These are phyloP conservation scores for Mesoclemmys tuberculata DNA, from an alignment of 2,113 vertebrate genomes.

Conservation along the genomic window DNA sequence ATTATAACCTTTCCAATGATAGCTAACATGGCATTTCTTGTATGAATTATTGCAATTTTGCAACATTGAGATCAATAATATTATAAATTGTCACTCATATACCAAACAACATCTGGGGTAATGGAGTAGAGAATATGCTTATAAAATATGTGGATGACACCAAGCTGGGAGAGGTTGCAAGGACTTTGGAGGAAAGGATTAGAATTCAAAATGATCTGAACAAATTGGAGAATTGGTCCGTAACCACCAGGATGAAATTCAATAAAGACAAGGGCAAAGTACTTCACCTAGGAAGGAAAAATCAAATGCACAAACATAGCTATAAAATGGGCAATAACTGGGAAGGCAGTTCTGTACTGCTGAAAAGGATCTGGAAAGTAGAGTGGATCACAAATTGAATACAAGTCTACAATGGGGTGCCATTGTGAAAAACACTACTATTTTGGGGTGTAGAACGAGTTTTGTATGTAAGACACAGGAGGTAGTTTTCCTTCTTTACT, in stretches of 20 bases:
- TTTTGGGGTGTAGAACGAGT: neutral
- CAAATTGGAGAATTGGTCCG: too few relatives aligned
- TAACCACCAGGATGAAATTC: neutral
- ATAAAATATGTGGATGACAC: too few relatives aligned
- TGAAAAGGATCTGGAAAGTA: neutral
- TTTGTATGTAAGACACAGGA: neutral
- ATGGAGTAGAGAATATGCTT: too few relatives aligned
- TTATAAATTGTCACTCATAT: too few relatives aligned
- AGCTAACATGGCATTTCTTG: too few relatives aligned
- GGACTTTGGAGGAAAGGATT: too few relatives aligned
- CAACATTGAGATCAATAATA: too few relatives aligned
- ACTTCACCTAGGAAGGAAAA: neutral
- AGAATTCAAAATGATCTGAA: too few relatives aligned
- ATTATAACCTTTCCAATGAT: too few relatives aligned
- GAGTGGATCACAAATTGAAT: neutral
- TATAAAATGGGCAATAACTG: neutral
- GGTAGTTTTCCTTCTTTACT: neutral
- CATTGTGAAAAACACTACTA: neutral
- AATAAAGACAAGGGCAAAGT: neutral
- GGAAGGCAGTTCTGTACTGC: neutral
- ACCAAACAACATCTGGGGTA: too few relatives aligned
- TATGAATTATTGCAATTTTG: too few relatives aligned
- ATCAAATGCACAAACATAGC: neutral
- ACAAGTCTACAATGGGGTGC: neutral
- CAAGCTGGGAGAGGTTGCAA: too few relatives aligned